Conservation (phyloP, 2,113 vertebrate species). For the Alosa alosa region DNA sequence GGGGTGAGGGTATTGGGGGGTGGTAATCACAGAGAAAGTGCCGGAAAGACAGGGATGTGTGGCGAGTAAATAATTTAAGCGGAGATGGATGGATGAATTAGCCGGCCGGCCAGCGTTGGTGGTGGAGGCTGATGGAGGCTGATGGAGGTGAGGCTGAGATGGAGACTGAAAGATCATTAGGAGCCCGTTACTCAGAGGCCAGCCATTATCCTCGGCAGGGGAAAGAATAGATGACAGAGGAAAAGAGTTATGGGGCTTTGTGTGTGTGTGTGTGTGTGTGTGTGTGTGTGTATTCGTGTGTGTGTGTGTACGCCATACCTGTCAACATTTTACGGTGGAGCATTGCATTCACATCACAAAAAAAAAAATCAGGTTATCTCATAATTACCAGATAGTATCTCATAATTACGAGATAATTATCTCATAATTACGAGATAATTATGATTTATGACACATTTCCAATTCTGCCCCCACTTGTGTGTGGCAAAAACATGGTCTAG, state of each 20-base stretch:
- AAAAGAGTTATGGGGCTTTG: background rate
- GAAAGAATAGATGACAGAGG: slow-evolving; percentile 10
- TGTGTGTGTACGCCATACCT: background rate
- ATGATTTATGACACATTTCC: no score
- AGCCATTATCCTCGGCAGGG: background rate
- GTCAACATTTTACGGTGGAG: no score
- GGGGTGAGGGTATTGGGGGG: background rate
- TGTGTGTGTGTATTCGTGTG: background rate
- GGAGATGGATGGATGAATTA: slow-evolving; percentile 44
- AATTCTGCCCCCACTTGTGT: no score
- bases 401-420: no score
- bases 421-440: no score
- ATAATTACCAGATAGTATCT: no score
- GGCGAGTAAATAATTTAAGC: slow-evolving; percentile 51
- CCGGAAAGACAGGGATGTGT: slow-evolving; percentile 40
- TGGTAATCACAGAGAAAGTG: slow-evolving; percentile 44
- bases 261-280: background rate
- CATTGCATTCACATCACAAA: no score
- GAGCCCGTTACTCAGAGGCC: background rate
- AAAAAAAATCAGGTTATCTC: no score
- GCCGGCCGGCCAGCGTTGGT: background rate
- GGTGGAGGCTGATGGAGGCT: background rate
- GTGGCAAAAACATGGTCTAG: no score
- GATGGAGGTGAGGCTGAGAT: slow-evolving; percentile 9
- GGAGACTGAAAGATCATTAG: background rate